Base-by-base conservation (phyloP, 2,797 vertebrate species). In the Labroides dimidiatus region DNA sequence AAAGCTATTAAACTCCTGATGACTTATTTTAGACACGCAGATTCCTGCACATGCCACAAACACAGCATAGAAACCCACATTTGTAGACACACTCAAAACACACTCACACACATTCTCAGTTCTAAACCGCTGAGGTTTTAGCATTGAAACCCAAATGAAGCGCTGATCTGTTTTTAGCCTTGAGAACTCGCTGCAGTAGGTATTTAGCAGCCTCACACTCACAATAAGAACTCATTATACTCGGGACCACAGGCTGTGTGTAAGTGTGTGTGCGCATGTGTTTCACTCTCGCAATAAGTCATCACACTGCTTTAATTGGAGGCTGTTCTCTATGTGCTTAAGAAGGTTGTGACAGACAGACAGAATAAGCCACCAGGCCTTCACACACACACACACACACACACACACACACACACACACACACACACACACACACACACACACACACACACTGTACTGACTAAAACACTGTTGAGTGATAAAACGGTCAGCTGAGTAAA, bases 171-270 rank as follows among this genome's bases (percentile, higher is more conserved):
- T 61, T 84, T 87, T 85, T 80, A 81, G 75, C 82, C 68, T 15
- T 14, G 27, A 81, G 82, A 81, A 66, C 1, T 66, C 36, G 0
- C 49, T 72, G 74, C 80, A 76, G 84, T 60, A 47, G 74, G 79
- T 83, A 64, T 85, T 80, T 76, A 84, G 78, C 56, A 51, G 65
- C 71, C 33, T 52, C 63, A 53, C 70, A 45, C 55, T 76, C 58
- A 74, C 75, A 88, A 77, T 77, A 69, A 66, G 70, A 89, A 72
- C 77, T 86, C 82, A 87, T 87, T 90, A 87, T 48, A 41, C 45
- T 45, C 1, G 59, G 58, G 76, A 81, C 84, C 84, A 87, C 69
- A 67, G 85, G 81, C 78, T 69, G 10, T 45, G 58, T 54, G 59
- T 65, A 56, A 58, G 67, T n/a, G 33, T 20, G 12, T 37, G 10